Base-by-base conservation (phyloP, 2,888 invertebrate species). In the Steromphala cineraria region DNA sequence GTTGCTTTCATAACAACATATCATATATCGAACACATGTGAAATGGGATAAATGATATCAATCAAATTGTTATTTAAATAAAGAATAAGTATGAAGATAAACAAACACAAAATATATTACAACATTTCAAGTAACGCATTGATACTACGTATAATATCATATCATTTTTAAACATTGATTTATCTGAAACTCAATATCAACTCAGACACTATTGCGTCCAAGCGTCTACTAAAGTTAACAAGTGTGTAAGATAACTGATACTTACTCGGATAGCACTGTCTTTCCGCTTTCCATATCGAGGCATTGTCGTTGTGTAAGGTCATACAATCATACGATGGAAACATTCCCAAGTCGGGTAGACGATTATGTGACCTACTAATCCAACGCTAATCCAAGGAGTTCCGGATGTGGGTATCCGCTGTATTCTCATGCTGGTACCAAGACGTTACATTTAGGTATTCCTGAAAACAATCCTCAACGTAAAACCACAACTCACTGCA, bases 221-320 rank as follows among this genome's bases (percentile, higher is more conserved):
- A 1, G 1, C 13, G 46, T 46, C 46, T 46, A 13, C 46, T 8
- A 5, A 1, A 13, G 13, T 1, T 10, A 46, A 46, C 46, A 46
- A 36, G 4, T 46, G 46, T 10, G 10, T 4, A 1, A 46, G 46
- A 46, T 8, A 10, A 46, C 1, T 5, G 1, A 46, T 62, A 31
- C 77, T 55, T 77, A 77, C 77, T 36, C 77, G 53, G 31, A 77
- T 77, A 21, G 77, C 77, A 17, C 77, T 77, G 55, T 77, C 77
- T 55, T 77, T 77, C 56, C 77, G 53, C 8, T 53, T 55, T 36
- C 77, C 77, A 77, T 56, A 77, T 17, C 77, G 53, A 15, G 62
- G 62, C 62, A 62, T 62, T 62, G 28, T 62, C 62, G 62, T 28
- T 62, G 24, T 13, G 24, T 62, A 62, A 15, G 15, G 62, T 62